Evolutionary conservation across 2,888 invertebrate genomes (phyloP).

Genomic region (Ommatoiulus sabulosus): DNA sequence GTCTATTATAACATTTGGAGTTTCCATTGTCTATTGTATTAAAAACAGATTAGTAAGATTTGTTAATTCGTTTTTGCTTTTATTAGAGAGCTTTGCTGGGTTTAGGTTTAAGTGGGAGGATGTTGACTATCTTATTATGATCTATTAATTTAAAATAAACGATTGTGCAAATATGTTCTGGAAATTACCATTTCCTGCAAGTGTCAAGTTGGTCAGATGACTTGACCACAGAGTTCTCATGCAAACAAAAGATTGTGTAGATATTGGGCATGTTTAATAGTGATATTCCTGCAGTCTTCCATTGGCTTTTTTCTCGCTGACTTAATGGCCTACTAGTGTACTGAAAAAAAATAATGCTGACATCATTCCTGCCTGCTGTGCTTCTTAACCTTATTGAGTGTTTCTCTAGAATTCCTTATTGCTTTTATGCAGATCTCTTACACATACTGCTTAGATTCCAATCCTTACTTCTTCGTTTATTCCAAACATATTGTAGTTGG

Average conservation of each 20-base stretch:
- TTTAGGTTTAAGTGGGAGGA: no score
- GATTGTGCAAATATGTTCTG: neutral
- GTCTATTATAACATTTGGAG: neutral
- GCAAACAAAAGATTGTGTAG: neutral
- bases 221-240: neutral
- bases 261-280: conserved; percentile 24
- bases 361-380: conserved; percentile 47
- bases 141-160: neutral
- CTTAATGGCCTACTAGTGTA: neutral
- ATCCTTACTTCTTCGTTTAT: neutral
- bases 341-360: conserved; percentile 23
- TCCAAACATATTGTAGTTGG: neutral
- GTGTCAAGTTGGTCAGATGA: neutral
- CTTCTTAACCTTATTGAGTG: conserved; percentile 47
- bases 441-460: conserved; percentile 15
- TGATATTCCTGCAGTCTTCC: conserved; percentile 30
- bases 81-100: neutral
- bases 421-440: conserved; percentile 39
- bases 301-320: conserved; percentile 26
- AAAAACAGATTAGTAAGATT: neutral
- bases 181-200: neutral
- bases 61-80: neutral
- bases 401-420: conserved; percentile 26
- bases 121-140: no score
- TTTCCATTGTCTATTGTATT: neutral